Base-by-base conservation (phyloP, 2,113 vertebrate genomes). In the Nycticryphes semicollaris region DNA sequence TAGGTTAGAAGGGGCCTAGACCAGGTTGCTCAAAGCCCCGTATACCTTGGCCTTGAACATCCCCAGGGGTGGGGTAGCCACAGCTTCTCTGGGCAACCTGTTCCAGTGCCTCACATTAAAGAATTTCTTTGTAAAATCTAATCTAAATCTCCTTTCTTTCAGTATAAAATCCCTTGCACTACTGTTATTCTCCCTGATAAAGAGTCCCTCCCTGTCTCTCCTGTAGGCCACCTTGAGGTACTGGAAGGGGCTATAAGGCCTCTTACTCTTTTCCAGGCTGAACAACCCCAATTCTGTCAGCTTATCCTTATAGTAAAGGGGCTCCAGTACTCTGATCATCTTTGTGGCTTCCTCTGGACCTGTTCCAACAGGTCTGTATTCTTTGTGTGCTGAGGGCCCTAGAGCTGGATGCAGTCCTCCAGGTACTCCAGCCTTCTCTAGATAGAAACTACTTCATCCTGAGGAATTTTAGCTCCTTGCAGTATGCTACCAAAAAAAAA, bases 401-500 rank as follows among this genome's bases (percentile, higher is more conserved):
- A 27, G n/a, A 62, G 59, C 35, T 62, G 35, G 24, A 39, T 27
- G 9, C 24, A 25, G n/a, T 12, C 27, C 22, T 62, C 35, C n/a
- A 24, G 15, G 24, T 62, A 6, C 27, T 43, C 13, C 50, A 69
- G 51, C 16, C 9, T 3, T 17, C 6, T 15, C 30, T 3, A 27
- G 41, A 50, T 27, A 24, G 22, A 30, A 6, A 5, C 8, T 12
- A 4, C 12, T 50, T 53, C 0, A 1, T 33, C 30, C 35, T n/a
- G 35, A 47, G 20, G 30, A 15, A 21, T 30, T 47, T 9, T 21
- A n/a, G 12, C 16, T 66, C 39, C 20, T 76, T 2, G 0, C 3
- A 10, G 15, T 10, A 6, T 37, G 18, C 21, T 56, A 20, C 27
- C 3, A 19, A 13, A 69, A 45, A 50, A 43, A 15, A 33, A 24